Conservation (phyloP, 1,140 invertebrate species). For the Papilio dardanus region DNA sequence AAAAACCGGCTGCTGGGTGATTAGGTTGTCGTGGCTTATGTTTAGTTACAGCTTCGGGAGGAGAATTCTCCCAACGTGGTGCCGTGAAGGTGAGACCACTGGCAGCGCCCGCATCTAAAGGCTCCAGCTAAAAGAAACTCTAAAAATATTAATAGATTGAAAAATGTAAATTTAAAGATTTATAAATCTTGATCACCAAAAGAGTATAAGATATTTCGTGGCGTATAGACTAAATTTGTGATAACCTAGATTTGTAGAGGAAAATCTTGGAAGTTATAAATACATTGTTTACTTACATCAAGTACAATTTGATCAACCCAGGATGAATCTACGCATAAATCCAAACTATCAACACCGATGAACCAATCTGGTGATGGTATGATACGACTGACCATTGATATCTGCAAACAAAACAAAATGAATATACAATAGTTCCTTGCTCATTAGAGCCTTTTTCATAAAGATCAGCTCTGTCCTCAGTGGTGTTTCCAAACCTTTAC, state of each 20-base stretch:
- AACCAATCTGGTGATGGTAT: constrained; percentile 99
- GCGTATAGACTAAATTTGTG: no score
- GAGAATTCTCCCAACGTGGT: constrained; percentile 94
- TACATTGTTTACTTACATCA: constrained; percentile 70
- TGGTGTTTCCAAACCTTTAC: no score
- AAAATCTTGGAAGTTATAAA: no score
- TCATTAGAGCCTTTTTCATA: no score
- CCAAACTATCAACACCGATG: constrained; percentile 94
- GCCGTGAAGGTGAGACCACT: constrained; percentile 98
- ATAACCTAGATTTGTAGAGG: no score
- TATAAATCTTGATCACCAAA: background rate
- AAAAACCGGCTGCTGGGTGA: constrained; percentile 96
- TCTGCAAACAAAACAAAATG: constrained; percentile 69
- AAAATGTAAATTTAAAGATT: constrained; percentile 2
- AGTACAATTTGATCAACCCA: constrained; percentile 96
- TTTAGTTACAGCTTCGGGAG: constrained; percentile 91
- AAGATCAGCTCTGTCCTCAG: no score
- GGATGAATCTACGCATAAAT: constrained; percentile 94
- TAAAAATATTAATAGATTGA: background rate
- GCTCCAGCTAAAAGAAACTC: constrained; percentile 87
- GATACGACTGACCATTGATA: constrained; percentile 91
- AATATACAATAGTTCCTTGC: no score
- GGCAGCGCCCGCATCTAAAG: constrained; percentile 97
- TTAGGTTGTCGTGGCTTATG: constrained; percentile 93
- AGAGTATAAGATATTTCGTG: background rate